phyloP scores from a whole-genome alignment of 2,888 invertebrate genomes.

The Limnephilus auricula region DNA sequence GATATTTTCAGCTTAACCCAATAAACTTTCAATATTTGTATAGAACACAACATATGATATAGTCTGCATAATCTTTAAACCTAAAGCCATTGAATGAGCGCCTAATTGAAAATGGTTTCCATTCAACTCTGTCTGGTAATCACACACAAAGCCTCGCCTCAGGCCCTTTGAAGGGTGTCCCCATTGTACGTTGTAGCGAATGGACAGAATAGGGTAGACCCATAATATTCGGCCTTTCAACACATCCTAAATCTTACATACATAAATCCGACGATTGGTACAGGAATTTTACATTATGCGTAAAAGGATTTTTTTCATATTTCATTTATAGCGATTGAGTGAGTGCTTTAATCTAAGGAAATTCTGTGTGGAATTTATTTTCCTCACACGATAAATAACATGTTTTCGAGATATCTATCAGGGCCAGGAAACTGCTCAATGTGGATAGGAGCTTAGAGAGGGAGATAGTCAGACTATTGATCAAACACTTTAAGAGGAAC shows the following conservation, averaged over 20 bases:
- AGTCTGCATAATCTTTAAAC: conserved; percentile 41
- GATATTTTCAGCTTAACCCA: not conserved
- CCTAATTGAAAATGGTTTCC: conserved; percentile 39
- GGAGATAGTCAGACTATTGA: not conserved
- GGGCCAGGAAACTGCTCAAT: not conserved
- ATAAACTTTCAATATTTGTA: not conserved
- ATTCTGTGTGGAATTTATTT: not conserved
- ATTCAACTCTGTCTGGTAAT: conserved; percentile 35
- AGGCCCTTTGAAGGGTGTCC: not conserved
- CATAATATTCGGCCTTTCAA: not conserved
- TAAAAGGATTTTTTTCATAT: not conserved
- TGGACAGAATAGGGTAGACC: not conserved
- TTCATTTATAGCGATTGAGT: not conserved
- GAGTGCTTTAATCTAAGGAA: not conserved
- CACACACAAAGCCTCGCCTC: conserved; percentile 3
- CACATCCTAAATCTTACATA: conserved; percentile 5
- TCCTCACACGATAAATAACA: not conserved
- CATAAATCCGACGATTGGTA: not conserved
- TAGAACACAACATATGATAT: conserved; percentile 18
- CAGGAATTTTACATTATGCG: not conserved
- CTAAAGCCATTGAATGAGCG: conserved; percentile 20
- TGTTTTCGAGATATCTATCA: not conserved
- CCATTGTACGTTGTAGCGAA: conserved; percentile 22
- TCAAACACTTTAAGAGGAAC: not conserved
- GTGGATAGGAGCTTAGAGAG: not conserved